Base-by-base conservation (phyloP, 2,888 invertebrate genomes). In the Axea sp. region DNA sequence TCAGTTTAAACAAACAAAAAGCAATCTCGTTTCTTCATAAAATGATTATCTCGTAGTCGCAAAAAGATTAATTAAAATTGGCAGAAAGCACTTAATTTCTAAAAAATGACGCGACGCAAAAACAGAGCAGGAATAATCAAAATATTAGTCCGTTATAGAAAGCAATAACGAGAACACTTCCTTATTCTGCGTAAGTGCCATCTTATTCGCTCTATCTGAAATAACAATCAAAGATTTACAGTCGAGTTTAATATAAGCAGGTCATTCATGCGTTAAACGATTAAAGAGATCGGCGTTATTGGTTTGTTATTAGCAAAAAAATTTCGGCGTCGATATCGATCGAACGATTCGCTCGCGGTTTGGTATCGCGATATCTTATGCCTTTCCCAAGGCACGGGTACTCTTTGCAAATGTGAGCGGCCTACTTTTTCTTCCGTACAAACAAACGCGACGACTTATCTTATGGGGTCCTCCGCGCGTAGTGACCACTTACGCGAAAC, bases 391-490 rank as follows among this genome's bases (percentile, higher is more conserved):
- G 73, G 39, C 49, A 33, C 45, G 51, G 45, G 33, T 39, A 43
- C 39, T 49, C 67, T 35, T 69, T 72, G 26, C 31, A 45, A 71
- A 73, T 68, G 71, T 71, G 71, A 47, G 65, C 78, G 80, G 64
- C 78, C 81, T 80, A 81, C 81, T 81, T 81, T 81, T 81, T 81
- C 78, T 62, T 55, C 65, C 22, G 43, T 37, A 22, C 35, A 65
- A 65, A 65, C 33, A 45, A 65, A 64, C 26, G 28, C 51, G 33
- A 19, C 64, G 43, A 37, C 57, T 78, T 78, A 77, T 76, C 77
- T 76, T 75, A 76, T 76, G 76, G 65, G 73, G 73, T 76, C 75
- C 62, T 39, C 4, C 4, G 22, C 31, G 17, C 31, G 14, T 41
- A 15, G 41, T 9, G 15, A 24, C 31, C 41, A 43, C 31, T 57